These are phyloP conservation scores for Amphibalanus amphitrite DNA, from an alignment of 1,140 invertebrate genomes.

Conservation along the genomic window DNA sequence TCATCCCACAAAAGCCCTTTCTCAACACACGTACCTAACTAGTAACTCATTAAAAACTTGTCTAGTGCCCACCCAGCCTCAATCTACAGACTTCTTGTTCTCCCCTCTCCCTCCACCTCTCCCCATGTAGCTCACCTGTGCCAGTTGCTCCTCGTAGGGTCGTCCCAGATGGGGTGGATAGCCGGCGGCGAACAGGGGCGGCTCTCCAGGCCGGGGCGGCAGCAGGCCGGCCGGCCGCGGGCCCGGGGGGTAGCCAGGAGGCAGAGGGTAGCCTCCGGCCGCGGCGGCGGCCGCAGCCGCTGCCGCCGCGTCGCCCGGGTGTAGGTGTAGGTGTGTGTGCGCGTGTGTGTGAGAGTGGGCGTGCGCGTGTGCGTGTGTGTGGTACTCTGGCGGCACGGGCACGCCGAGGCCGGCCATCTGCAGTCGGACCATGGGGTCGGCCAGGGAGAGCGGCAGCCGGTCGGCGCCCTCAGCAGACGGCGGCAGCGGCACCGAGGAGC, in stretches of 20 bases:
- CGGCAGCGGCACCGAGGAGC: background rate
- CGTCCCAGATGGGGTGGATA: background rate
- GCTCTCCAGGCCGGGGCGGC: background rate
- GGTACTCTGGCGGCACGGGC: background rate
- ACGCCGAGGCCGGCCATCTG: too few species aligned
- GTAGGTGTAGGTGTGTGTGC: background rate
- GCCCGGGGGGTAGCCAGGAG: background rate
- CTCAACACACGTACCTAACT: too few species aligned
- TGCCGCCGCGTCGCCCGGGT: background rate
- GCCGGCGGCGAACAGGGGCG: background rate
- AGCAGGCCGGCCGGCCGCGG: background rate
- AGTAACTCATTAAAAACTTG: too few species aligned
- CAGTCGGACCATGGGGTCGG: too few species aligned
- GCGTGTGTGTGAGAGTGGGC: background rate
- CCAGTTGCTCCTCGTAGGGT: background rate
- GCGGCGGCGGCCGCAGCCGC: background rate
- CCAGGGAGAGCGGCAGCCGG: too few species aligned
- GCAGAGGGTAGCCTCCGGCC: background rate
- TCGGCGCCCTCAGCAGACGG: background rate
- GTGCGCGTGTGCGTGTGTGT: background rate
- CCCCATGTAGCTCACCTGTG: too few species aligned
- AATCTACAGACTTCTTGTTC: too few species aligned
- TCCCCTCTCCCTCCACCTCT: too few species aligned
- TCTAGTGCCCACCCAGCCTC: too few species aligned
- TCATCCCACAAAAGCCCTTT: too few species aligned